Percentiles rank a stretch among this genome's conserved stretches.
Conservation (phyloP, 2,888 invertebrate species). For the Erebia palarica region DNA sequence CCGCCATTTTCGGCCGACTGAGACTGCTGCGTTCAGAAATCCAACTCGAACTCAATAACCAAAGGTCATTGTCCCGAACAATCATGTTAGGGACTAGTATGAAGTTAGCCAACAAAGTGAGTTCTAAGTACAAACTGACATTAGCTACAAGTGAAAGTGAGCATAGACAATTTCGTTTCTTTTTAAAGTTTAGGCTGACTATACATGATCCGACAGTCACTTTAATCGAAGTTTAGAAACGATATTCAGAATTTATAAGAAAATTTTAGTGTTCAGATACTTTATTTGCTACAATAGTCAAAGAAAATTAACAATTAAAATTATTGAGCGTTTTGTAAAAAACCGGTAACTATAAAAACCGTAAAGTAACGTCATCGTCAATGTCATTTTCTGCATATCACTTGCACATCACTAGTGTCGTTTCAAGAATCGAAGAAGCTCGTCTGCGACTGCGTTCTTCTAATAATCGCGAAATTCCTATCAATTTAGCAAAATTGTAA, state of each 20-base stretch:
- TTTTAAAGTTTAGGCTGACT: neutral
- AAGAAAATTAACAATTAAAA: neutral
- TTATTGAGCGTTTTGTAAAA: neutral
- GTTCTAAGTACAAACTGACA: slow-evolving; percentile 46
- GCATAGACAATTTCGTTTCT: slow-evolving; percentile 24
- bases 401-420: slow-evolving; percentile 54
- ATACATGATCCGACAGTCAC: neutral
- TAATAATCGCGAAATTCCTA: slow-evolving; percentile 53
- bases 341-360: slow-evolving; percentile 22
- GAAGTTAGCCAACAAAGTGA: slow-evolving; percentile 47
- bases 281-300: too few species aligned
- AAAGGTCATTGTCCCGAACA: slow-evolving; percentile 77
- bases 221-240: too few species aligned
- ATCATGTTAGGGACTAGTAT: slow-evolving; percentile 48
- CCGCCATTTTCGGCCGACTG: slow-evolving; percentile 72
- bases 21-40: slow-evolving; percentile 68
- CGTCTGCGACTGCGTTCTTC: slow-evolving; percentile 63
- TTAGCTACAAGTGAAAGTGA: slow-evolving; percentile 40
- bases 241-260: too few species aligned
- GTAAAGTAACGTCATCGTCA: slow-evolving; percentile 6
- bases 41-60: slow-evolving; percentile 66
- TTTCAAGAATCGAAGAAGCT: slow-evolving; percentile 56
- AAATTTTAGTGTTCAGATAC: neutral
- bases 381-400: neutral
- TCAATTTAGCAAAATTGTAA: slow-evolving; percentile 48